A percentile compares a stretch with the other conserved stretches of the same genome.
phyloP scores from a whole-genome alignment of 1,140 invertebrate species.

The Odontomachus brunneus region DNA sequence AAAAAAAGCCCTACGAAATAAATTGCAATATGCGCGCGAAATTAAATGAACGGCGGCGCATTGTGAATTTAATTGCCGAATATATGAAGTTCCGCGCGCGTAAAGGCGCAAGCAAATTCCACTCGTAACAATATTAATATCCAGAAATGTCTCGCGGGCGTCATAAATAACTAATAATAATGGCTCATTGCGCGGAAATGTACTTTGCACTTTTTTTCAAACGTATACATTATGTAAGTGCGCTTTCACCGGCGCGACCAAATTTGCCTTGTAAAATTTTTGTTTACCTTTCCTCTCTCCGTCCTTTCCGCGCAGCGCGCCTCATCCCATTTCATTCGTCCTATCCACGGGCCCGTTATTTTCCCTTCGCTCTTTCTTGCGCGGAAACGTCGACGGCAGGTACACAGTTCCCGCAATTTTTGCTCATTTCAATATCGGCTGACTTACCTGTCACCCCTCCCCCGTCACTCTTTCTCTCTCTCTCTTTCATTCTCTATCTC shows the following conservation, averaged over 20 bases:
- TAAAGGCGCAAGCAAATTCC: neutral
- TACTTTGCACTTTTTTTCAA: constrained; percentile 38
- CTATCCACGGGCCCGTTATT: constrained; percentile 44
- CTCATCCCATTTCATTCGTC: constrained; percentile 33
- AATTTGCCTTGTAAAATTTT: constrained; percentile 75
- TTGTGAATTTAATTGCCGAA: constrained; percentile 15
- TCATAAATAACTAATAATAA: constrained; percentile 40
- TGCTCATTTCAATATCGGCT: constrained; percentile 59
- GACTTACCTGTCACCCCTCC: neutral
- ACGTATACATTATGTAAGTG: constrained; percentile 60
- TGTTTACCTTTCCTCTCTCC: constrained; percentile 49
- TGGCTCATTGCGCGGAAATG: neutral
- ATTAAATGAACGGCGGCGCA: constrained; percentile 9
- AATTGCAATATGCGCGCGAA: neutral
- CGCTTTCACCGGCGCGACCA: constrained; percentile 61
- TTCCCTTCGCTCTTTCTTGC: constrained; percentile 48
- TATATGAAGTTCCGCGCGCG: neutral
- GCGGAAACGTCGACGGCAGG: constrained; percentile 36
- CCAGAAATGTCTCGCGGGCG: neutral
- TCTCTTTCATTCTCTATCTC: no score
- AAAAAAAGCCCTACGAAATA: constrained; percentile 16
- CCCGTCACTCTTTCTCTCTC: constrained; percentile 5
- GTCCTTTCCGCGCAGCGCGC: constrained; percentile 20
- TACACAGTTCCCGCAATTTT: constrained; percentile 53
- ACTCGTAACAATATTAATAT: constrained; percentile 21